Base-by-base conservation (phyloP, 2,113 vertebrate species). In the Paraplagusia blochii region DNA sequence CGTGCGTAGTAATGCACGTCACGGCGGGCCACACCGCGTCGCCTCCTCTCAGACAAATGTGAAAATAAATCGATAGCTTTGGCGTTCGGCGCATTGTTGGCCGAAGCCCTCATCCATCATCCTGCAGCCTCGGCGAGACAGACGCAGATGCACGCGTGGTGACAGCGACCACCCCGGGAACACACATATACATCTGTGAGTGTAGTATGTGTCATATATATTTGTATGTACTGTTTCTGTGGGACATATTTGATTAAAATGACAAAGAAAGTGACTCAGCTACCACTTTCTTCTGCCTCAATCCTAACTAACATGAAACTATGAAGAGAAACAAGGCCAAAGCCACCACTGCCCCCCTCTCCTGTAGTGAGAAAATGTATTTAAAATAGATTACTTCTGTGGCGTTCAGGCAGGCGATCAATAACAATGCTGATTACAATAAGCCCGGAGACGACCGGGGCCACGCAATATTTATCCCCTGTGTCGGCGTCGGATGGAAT, bases 351-450 rank as follows among this genome's bases (percentile, higher is more conserved):
- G 51, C 43, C 48, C 70, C 8, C 29, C 33, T 40, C 48, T 53
- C 56, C 73, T 35, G 70, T 74, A 88, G 81, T 76, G 63, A 66
- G 66, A 86, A 89, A 88, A 90, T 90, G 87, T 87, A 91, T 94
- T 93, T 92, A 91, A 93, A 95, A 95, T 92, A 90, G 91, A 95
- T 95, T 93, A 91, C 89, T 93, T 92, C 90, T 91, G 86, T 84
- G 44, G 52, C 89, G 82, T 76, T 85, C 74, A 72, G 88, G 85
- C 88, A 88, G 86, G 36, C 49, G 39, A 93, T 95, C 94, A 90
- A 93, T 96, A 94, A 90, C 88, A 82, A 89, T 82, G 89, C 91
- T 90, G 90, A 90, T 90, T 93, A 91, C 89, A 93, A 77, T 90
- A 89, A 93, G 89, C 88, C 82, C 69, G 54, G 72, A 80, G 85